These are phyloP conservation scores for Chydorus sphaericus DNA, from an alignment of 2,888 invertebrate species.

Conservation along the genomic window DNA sequence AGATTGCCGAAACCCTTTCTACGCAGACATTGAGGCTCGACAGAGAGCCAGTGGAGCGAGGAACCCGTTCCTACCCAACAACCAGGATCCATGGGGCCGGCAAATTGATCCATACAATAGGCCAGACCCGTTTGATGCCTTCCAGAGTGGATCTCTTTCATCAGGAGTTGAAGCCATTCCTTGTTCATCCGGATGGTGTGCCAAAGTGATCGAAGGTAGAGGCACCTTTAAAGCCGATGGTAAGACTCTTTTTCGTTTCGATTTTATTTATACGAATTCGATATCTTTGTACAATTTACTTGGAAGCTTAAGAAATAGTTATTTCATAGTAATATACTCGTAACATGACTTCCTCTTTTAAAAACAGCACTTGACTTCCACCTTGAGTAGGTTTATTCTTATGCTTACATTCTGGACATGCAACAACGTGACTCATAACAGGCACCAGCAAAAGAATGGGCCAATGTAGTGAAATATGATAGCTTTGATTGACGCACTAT, in stretches of 20 bases:
- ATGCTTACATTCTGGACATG: too few species aligned
- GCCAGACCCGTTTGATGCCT: not conserved
- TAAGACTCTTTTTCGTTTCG: slow-evolving; percentile 27
- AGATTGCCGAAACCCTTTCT: slow-evolving; percentile 74
- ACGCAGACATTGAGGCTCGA: slow-evolving; percentile 29
- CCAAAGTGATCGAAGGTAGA: slow-evolving; percentile 66
- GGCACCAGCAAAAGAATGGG: too few species aligned
- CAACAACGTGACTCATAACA: too few species aligned
- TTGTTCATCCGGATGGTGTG: slow-evolving; percentile 85
- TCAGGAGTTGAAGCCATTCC: slow-evolving; percentile 58
- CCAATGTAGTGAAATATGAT: too few species aligned
- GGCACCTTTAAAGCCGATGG: slow-evolving; percentile 56
- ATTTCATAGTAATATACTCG: too few species aligned
- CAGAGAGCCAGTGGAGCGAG: not conserved
- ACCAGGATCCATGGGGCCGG: not conserved
- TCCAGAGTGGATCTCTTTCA: slow-evolving; percentile 5
- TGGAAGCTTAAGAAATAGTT: too few species aligned
- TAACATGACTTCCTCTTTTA: too few species aligned
- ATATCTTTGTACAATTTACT: too few species aligned
- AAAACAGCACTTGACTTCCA: too few species aligned
- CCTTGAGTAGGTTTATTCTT: too few species aligned
- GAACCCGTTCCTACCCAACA: not conserved
- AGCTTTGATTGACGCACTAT: not conserved
- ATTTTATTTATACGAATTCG: too few species aligned
- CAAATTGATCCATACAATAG: not conserved